A percentile compares a stretch with the other conserved stretches of the same genome.
Conservation (phyloP, 2,113 vertebrate genomes). For the Bos indicus region DNA sequence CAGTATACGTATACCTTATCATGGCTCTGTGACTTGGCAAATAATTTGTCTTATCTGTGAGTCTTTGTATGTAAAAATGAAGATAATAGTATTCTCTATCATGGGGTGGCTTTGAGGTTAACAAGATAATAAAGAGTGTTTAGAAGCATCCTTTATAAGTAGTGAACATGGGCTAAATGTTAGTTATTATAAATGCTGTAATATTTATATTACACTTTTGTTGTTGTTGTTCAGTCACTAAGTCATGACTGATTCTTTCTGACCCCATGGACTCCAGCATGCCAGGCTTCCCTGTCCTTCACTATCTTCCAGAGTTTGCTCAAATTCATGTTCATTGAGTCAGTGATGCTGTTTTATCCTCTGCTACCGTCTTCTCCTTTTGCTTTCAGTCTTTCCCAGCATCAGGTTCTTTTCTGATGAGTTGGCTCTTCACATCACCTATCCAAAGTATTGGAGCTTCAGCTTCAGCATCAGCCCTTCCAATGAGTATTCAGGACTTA, state of each 20-base stretch:
- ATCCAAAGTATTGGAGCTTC: background rate
- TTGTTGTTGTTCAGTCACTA: background rate
- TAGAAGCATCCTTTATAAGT: background rate
- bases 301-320: background rate
- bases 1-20: background rate
- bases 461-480: background rate
- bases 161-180: background rate
- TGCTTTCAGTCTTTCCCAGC: background rate
- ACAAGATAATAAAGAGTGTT: background rate
- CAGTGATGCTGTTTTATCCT: background rate
- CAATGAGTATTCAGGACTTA: background rate
- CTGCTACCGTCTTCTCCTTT: background rate
- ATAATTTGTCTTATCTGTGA: background rate
- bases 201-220: background rate
- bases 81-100: background rate
- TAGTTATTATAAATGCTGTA: background rate
- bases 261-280: background rate
- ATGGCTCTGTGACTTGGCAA: constrained; percentile 3
- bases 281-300: background rate
- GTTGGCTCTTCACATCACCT: background rate
- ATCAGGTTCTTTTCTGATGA: background rate
- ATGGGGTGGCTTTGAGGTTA: background rate
- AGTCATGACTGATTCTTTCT: background rate
- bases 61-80: constrained; percentile 14
- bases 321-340: background rate